Evolutionary conservation across 1,140 invertebrate species (phyloP), one percentile per base, ranked within the genome.

Genomic region (Nomia melanderi): DNA sequence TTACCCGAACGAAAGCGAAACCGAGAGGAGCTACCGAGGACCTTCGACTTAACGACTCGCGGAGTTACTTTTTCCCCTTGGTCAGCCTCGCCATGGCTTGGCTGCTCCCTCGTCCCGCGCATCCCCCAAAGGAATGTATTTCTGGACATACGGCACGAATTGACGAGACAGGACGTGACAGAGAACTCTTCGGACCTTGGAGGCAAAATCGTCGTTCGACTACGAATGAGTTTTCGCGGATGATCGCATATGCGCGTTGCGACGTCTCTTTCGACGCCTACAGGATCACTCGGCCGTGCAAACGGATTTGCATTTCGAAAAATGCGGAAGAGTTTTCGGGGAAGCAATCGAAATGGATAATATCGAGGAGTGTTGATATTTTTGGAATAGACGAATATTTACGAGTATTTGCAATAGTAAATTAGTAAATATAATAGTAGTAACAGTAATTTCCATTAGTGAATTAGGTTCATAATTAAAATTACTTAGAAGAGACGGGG

Each of bases 251-350:
- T 84, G 71, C 81, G 53, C n/a, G 54, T 39, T 47, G 72, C 53
- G 54, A 70, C 23, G 81, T 81, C 74, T 77, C 73, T 66, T 84
- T 76, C 75, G 41, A 56, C 31, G 65, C 70, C 63, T 62, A 17
- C 56, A 50, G 36, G 36, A 71, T 57, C 50, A 41, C 60, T 79
- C 67, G 20, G 57, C 23, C 64, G 67, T 1, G 20, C 64, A 66
- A 12, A 53, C 1, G 31, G 12, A 78, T 79, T 79, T 75, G 69
- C 65, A 82, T 83, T 82, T 33, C 6, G 75, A 76, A 75, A 82
- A 79, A 82, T 63, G 71, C 80, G 80, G 80, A 82, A 79, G 77
- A 79, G 6, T n/a, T 0, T 20, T 23, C 12, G 54, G 70, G 62
- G 14, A 27, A 23, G 8, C n/a, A n/a, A 11, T 8, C 33, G 8